Conservation (phyloP, 2,113 vertebrate genomes). For the Alouatta palliata region DNA sequence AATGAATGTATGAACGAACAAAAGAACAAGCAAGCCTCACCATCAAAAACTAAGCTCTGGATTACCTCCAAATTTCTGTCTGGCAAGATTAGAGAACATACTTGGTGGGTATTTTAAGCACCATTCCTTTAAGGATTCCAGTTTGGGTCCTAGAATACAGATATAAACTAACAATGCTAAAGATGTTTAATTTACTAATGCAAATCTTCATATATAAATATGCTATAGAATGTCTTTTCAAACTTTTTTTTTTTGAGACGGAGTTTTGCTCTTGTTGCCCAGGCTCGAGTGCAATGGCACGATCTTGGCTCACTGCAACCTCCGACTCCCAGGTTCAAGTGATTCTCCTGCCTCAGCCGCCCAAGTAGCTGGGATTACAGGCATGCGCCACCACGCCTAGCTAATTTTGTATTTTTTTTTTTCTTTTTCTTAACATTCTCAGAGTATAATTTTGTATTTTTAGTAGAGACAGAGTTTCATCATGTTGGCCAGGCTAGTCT, state of each 20-base stretch:
- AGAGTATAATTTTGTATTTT: no score
- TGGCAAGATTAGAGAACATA: not conserved
- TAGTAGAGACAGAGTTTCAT: no score
- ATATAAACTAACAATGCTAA: conserved; percentile 29
- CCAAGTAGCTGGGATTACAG: no score
- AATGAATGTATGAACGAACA: not conserved
- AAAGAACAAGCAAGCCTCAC: not conserved
- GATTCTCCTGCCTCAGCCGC: no score
- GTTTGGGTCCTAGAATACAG: conserved; percentile 9
- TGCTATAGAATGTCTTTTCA: not conserved
- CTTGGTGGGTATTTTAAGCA: not conserved
- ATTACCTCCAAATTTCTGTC: not conserved
- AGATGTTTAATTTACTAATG: not conserved
- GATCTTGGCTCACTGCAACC: no score
- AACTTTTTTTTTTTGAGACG: not conserved
- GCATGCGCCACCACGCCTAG: no score
- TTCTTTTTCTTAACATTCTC: no score
- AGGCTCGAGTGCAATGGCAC: no score
- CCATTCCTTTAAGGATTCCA: not conserved
- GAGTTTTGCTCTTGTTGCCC: no score
- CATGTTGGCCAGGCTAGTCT: no score
- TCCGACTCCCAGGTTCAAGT: no score
- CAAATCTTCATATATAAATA: not conserved
- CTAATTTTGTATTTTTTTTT: no score
- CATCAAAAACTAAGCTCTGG: not conserved